phyloP scores from a whole-genome alignment of 2,797 vertebrate species.

The Crypturellus tataupa region DNA sequence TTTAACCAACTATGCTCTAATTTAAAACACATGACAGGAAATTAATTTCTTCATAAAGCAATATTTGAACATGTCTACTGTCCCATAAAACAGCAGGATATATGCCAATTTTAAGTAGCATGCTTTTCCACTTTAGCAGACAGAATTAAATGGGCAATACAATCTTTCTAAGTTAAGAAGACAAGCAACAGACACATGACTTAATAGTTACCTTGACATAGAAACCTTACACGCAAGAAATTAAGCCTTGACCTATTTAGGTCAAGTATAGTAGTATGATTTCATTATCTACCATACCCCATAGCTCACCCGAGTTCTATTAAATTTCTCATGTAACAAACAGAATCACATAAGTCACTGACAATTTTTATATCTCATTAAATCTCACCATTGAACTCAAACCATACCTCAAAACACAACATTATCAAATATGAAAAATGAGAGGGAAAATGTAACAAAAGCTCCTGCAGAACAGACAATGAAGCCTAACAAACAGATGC shows the following conservation, averaged over 20 bases:
- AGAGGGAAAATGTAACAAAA: background rate
- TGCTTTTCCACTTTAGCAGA: slow-evolving; percentile 34
- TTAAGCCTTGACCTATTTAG: background rate
- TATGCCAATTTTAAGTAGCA: slow-evolving; percentile 61
- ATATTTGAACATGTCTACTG: slow-evolving; percentile 67
- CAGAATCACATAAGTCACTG: background rate
- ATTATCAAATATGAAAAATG: background rate
- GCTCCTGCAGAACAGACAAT: background rate
- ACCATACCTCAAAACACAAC: background rate
- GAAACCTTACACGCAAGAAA: slow-evolving; percentile 43
- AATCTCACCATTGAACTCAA: background rate
- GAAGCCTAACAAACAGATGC: background rate
- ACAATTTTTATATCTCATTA: background rate
- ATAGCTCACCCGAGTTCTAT: background rate
- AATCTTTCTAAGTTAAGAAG: slow-evolving; percentile 30
- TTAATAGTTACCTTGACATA: slow-evolving; percentile 1
- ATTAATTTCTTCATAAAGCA: slow-evolving; percentile 76
- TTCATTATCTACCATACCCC: background rate
- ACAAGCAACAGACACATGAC: slow-evolving; percentile 6
- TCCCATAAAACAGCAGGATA: slow-evolving; percentile 76
- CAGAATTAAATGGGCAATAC: slow-evolving; percentile 40
- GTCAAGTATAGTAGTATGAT: background rate
- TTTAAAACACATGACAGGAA: slow-evolving; percentile 80
- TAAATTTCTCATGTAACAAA: background rate
- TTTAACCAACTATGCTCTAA: slow-evolving; percentile 59